These are phyloP conservation scores for Trachelus stipa DNA, from an alignment of 2,888 invertebrate genomes.

Conservation along the genomic window DNA sequence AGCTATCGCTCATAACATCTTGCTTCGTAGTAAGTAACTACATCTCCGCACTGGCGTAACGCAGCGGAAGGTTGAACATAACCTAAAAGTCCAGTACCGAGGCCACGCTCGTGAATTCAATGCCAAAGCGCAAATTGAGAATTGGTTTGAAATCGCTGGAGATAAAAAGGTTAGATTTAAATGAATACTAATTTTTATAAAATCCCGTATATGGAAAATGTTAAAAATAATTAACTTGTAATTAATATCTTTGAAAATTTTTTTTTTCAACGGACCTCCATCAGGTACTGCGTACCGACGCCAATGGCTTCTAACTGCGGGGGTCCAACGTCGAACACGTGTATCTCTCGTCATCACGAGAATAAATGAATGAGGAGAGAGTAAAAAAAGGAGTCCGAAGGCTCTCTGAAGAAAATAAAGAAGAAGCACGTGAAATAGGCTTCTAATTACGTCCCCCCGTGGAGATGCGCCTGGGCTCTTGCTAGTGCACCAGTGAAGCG, in stretches of 20 bases:
- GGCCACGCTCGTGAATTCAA: not conserved
- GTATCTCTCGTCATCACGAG: slow-evolving; percentile 18
- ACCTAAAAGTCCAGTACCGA: not conserved
- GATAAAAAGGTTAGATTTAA: not conserved
- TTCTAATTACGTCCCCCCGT: slow-evolving; percentile 51
- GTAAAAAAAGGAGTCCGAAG: slow-evolving; percentile 11
- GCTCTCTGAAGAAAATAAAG: not conserved
- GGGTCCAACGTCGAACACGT: slow-evolving; percentile 17
- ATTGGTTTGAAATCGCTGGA: not conserved
- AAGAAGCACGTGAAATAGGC: slow-evolving; percentile 40
- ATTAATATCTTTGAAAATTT: not conserved
- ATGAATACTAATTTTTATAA: not conserved
- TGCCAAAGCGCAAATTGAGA: not conserved
- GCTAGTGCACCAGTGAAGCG: not conserved
- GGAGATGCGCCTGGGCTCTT: slow-evolving; percentile 13
- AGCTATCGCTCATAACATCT: slow-evolving; percentile 33
- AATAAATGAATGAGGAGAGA: slow-evolving; percentile 20
- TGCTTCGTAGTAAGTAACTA: slow-evolving; percentile 25
- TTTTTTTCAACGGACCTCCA: not conserved
- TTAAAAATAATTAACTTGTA: not conserved
- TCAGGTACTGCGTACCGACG: not conserved
- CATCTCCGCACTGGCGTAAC: slow-evolving; percentile 19
- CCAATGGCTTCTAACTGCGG: slow-evolving; percentile 8
- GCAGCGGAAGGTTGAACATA: not conserved
- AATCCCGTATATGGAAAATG: not conserved